phyloP scores from a whole-genome alignment of 2,113 vertebrate species.

The Cyprinodon variegatus region DNA sequence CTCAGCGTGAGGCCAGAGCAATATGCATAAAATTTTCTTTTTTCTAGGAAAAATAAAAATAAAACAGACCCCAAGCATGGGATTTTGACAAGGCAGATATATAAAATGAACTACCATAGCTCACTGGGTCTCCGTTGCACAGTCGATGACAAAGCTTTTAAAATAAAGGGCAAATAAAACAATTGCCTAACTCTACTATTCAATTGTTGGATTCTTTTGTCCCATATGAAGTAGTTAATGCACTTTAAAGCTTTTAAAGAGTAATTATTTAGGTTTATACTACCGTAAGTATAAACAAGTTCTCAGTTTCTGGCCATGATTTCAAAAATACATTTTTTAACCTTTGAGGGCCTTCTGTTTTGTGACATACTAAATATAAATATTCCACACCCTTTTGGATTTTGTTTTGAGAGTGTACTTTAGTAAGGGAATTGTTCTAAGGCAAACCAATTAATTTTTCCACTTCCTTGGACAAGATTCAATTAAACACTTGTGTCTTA shows the following conservation, averaged over 20 bases:
- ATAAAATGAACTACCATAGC: neutral
- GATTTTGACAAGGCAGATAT: neutral
- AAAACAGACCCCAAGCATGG: slow-evolving; percentile 10
- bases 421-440: neutral
- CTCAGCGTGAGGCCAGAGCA: slow-evolving; percentile 51
- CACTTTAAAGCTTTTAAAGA: too few species aligned
- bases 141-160: too few species aligned
- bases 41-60: slow-evolving; percentile 27
- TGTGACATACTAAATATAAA: neutral
- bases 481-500: neutral
- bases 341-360: too few species aligned
- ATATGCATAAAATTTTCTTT: slow-evolving; percentile 36
- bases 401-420: neutral
- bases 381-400: neutral
- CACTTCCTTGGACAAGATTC: neutral
- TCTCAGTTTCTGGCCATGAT: neutral
- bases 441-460: too few species aligned
- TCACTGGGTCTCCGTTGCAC: too few species aligned
- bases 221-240: too few species aligned
- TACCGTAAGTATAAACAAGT: neutral
- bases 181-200: too few species aligned
- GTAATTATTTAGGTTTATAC: too few species aligned
- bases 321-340: too few species aligned
- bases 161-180: too few species aligned
- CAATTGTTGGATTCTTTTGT: too few species aligned